Conservation (phyloP, 2,113 vertebrate genomes). For the Scolopax mira region DNA sequence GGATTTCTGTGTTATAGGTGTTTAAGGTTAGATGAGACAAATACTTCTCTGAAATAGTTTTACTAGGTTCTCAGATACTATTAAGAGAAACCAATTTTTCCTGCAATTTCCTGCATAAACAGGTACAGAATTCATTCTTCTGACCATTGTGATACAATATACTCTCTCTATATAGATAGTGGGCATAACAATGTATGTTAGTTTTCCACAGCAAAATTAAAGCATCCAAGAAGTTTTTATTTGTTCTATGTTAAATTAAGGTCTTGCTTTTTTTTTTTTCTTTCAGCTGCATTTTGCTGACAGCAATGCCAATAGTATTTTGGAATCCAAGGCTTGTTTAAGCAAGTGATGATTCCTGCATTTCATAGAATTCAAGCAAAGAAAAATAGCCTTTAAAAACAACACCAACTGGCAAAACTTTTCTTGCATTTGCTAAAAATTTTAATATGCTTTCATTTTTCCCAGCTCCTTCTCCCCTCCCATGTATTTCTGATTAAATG, state of each 20-base stretch:
- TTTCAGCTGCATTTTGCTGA: background rate
- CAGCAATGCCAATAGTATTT: background rate
- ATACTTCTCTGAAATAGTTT: background rate
- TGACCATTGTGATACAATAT: background rate
- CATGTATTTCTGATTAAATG: background rate
- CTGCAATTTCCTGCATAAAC: background rate
- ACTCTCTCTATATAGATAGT: too few relatives aligned
- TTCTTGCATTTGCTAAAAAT: background rate
- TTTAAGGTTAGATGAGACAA: background rate
- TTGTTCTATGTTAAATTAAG: background rate
- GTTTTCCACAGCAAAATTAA: background rate
- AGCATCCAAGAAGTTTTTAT: background rate
- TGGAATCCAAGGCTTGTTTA: background rate
- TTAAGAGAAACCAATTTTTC: background rate
- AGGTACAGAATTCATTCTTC: background rate
- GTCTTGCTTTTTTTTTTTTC: fast-evolving
- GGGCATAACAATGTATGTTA: background rate
- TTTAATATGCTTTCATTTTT: background rate
- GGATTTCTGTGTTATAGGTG: background rate
- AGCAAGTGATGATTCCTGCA: background rate
- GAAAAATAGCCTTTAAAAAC: background rate
- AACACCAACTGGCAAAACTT: background rate
- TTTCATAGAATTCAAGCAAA: background rate
- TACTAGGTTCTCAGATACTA: background rate
- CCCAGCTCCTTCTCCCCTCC: background rate